These are phyloP conservation scores for Oasisia sp. DNA, from an alignment of 2,888 invertebrate species.

Conservation along the genomic window DNA sequence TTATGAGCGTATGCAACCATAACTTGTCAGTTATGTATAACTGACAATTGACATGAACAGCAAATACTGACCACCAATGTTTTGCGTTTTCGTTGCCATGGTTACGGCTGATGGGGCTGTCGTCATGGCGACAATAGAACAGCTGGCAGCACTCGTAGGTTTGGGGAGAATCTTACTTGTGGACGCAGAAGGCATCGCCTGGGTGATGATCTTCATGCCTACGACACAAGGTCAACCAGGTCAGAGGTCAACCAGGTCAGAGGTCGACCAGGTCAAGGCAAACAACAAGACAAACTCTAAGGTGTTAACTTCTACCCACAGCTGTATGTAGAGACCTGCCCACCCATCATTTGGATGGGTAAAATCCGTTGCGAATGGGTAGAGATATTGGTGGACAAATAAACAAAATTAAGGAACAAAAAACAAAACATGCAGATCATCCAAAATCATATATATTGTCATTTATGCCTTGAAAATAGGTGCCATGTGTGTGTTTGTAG, in stretches of 20 bases:
- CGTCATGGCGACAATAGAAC: constrained; percentile 58
- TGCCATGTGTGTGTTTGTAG: too few species aligned
- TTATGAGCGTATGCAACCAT: too few species aligned
- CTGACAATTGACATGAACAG: not conserved
- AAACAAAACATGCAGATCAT: too few species aligned
- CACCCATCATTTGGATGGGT: too few species aligned
- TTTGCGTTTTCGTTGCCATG: constrained; percentile 31
- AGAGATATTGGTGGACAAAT: too few species aligned
- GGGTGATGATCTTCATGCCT: constrained; percentile 63
- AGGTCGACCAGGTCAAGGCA: not conserved
- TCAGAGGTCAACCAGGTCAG: not conserved
- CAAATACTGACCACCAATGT: not conserved
- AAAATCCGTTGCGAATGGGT: too few species aligned
- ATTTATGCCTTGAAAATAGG: too few species aligned
- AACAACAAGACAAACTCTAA: not conserved
- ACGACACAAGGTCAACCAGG: not conserved
- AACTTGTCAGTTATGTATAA: too few species aligned
- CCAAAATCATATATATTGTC: too few species aligned
- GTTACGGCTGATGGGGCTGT: constrained; percentile 32
- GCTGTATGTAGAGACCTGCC: too few species aligned
- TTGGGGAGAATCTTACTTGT: constrained; percentile 61
- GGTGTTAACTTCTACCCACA: not conserved
- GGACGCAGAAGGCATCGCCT: constrained; percentile 46
- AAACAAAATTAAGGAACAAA: too few species aligned
- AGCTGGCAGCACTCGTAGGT: constrained; percentile 19